Percentiles rank a stretch among this genome's conserved stretches.
Evolutionary conservation across 2,113 vertebrate species (phyloP).

Genomic region (Dasypus novemcinctus): DNA sequence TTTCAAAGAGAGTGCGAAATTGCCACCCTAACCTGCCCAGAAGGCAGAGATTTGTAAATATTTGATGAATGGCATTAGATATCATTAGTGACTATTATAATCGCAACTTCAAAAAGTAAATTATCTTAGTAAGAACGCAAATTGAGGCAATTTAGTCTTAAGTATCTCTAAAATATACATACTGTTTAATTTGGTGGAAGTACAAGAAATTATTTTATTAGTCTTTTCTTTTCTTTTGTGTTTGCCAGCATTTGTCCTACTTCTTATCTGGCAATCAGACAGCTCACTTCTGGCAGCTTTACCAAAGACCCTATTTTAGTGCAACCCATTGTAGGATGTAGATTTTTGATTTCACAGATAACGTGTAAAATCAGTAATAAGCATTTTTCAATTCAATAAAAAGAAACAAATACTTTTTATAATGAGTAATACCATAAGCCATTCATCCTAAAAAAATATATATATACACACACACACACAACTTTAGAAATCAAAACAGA

Average conservation of each 20-base stretch:
- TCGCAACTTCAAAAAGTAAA: not conserved
- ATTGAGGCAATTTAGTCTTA: not conserved
- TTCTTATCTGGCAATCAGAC: too few relatives aligned
- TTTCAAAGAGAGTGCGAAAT: not conserved
- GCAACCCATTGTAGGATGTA: too few relatives aligned
- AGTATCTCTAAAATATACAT: not conserved
- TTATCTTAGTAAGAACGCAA: not conserved
- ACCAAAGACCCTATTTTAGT: not conserved
- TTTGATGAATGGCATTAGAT: not conserved
- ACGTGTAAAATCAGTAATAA: not conserved
- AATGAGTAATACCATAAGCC: not conserved
- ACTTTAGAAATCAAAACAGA: not conserved
- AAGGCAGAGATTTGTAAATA: not conserved
- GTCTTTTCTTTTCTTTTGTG: not conserved
- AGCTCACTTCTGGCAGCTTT: not conserved
- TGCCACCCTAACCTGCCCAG: not conserved
- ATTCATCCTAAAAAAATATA: not conserved
- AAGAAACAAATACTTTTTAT: not conserved
- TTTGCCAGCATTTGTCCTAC: not conserved
- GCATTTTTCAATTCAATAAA: not conserved
- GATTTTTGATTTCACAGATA: not conserved
- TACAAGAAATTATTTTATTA: not conserved
- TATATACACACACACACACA: too few relatives aligned
- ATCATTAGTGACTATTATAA: not conserved
- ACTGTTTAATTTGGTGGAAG: too few relatives aligned